Percentiles rank a stretch among this genome's conserved stretches.
Evolutionary conservation across 1,140 invertebrate genomes (phyloP).

Genomic region (Papilio machaon): DNA sequence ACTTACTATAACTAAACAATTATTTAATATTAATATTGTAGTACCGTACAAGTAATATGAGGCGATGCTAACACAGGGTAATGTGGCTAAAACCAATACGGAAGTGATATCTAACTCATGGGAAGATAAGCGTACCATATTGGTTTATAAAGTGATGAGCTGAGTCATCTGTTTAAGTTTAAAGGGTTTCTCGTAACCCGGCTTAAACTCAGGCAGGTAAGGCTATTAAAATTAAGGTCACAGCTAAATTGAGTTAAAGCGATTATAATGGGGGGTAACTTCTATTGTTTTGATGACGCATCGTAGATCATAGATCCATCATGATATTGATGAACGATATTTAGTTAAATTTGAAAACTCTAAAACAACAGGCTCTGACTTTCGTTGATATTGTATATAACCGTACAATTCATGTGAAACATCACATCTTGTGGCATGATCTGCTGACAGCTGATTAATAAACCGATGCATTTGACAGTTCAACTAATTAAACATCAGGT

Average conservation of each 20-base stretch:
- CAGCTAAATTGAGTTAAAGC: slow-evolving; percentile 38
- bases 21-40: not conserved
- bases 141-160: slow-evolving; percentile 14
- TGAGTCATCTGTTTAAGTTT: slow-evolving; percentile 35
- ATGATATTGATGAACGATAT: not conserved
- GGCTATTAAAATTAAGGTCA: slow-evolving; percentile 39
- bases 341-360: not conserved
- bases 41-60: not conserved
- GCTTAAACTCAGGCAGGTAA: slow-evolving; percentile 39
- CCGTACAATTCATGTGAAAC: not conserved
- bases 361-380: not conserved
- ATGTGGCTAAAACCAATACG: not conserved
- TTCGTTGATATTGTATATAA: not conserved
- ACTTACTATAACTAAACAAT: slow-evolving; percentile 5
- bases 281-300: slow-evolving; percentile 19
- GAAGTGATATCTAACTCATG: not conserved
- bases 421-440: not conserved
- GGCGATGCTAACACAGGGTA: not conserved
- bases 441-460: not conserved
- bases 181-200: slow-evolving; percentile 40
- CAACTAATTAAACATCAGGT: not conserved
- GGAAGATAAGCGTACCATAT: slow-evolving; percentile 24
- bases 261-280: slow-evolving; percentile 33
- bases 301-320: not conserved
- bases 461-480: not conserved